Evolutionary conservation across 2,888 invertebrate genomes (phyloP).

Genomic region (Cotesia congregata): DNA sequence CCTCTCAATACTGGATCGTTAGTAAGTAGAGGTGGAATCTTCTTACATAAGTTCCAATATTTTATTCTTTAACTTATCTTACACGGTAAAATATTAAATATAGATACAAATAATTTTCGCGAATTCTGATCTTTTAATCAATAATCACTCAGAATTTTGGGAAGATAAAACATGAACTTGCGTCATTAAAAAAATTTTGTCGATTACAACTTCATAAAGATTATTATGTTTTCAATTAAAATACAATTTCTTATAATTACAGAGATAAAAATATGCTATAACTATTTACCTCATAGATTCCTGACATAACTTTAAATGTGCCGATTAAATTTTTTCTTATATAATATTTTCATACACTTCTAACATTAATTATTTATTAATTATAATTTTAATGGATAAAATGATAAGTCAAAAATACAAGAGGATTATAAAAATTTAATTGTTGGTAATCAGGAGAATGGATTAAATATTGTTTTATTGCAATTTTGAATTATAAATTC

Average conservation of each 20-base stretch:
- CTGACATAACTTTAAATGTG: background rate
- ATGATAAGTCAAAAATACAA: constrained; percentile 27
- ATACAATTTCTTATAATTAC: background rate
- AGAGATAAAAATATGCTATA: background rate
- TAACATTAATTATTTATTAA: constrained; percentile 14
- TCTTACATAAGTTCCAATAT: constrained; percentile 56
- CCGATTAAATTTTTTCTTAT: constrained; percentile 1
- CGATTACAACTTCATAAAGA: background rate
- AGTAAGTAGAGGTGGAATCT: constrained; percentile 48
- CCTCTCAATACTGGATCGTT: constrained; percentile 6
- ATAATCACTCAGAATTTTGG: background rate
- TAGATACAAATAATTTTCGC: background rate
- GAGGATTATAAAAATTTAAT: constrained; percentile 29
- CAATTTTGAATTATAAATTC: constrained; percentile 25
- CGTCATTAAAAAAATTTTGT: background rate
- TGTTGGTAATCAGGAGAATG: constrained; percentile 21
- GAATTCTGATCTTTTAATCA: background rate
- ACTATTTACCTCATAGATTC: background rate
- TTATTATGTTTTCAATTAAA: constrained; percentile 23
- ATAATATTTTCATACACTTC: background rate
- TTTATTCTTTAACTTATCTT: constrained; percentile 52
- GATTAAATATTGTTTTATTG: background rate
- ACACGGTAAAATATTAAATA: background rate
- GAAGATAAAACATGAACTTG: constrained; percentile 18
- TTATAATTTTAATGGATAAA: constrained; percentile 22